Evolutionary conservation across 2,888 invertebrate genomes (phyloP), one percentile per base, ranked within the genome.

Genomic region (Cephus spinipes): DNA sequence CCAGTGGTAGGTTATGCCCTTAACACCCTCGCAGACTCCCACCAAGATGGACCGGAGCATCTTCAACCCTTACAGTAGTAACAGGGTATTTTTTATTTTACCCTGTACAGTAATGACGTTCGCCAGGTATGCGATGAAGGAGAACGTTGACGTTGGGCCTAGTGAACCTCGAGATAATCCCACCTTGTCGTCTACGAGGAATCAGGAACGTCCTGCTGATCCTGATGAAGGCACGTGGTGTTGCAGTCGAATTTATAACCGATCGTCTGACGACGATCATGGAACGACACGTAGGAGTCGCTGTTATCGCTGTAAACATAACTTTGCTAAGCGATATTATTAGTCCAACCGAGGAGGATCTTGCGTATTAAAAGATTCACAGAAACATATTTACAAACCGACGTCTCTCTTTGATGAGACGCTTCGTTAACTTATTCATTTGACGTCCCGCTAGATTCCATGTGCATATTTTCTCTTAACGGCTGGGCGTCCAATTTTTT

Each of bases 191-290:
- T 55, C 79, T 71, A 30, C 31, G 71, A 75, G 68, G 55, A 76
- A 35, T 31, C 23, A 68, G 23, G 12, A 55, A 35, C 68, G 55
- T 69, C 76, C 74, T 73, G 80, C 76, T 76, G 79, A 76, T 73
- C 55, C 55, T 55, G 55, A 55, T 74, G 69, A 81, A 81, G 81
- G 81, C 81, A 81, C 81, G 81, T 81, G 81, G 80, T 81, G 80
- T 79, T 81, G 81, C 81, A 80, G 80, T 80, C 81, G 80, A 77
- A 80, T 79, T 79, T 81, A 75, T 79, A 80, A 76, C 23, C 23
- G 23, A 55, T 55, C 55, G 55, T 9, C 55, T 23, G 0, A 55
- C 6, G 23, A 55, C 55, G 23, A 9, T 23, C 55, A 1, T 9
- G 55, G 55, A 55, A 55, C 55, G 55, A 55, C 23, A 23, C 23